Base-by-base conservation (phyloP, 2,113 vertebrate species). In the Melospiza melodia region DNA sequence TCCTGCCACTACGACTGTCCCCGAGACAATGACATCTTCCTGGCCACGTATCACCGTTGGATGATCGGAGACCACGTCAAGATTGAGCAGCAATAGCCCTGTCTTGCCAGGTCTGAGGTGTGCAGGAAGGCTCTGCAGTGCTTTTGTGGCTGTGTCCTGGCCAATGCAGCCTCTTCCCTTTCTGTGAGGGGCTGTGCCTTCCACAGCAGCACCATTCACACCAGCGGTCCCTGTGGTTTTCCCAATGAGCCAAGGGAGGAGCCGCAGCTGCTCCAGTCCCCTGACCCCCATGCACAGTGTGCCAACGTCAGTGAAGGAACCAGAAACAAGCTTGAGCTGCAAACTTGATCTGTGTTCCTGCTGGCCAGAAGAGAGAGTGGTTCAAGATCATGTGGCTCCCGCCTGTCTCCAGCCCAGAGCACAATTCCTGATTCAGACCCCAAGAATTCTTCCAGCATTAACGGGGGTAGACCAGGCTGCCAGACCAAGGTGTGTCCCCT, bases 1-100 rank as follows among this genome's bases (percentile, higher is more conserved):
- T 97, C 98, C 91, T 98, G 98, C 93, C 98, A 98, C 91, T 69
- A 95, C 0, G 95, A 98, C 94, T 98, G 98, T 31, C 98, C 98
- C 8, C 92, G 79, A 2, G 97, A 98, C 75, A 98, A 98, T 0
- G 97, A 98, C 93, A 98, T 98, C 94, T 98, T 98, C 95, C 88
- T 98, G 84, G 96, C 97, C 14, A 97, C 94, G 0, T 91, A 98
- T 84, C 96, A 85, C 44, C 81, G 95, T 76, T 95, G 90, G 81
- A 98, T 98, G 98, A 94, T 94, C 0, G 98, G 98, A 14, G 98
- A 98, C 93, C 98, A 98, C 0, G 17, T 96, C 66, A 78, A 82
- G 86, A n/a, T 51, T 3, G 80, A 96, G 74, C 48, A 27, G 74
- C 88, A 83, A 33, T 96, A 97, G 80, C 58, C 27, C 43, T 33